These are phyloP conservation scores for Chaenogobius annularis DNA, from an alignment of 2,113 vertebrate species.

Conservation along the genomic window DNA sequence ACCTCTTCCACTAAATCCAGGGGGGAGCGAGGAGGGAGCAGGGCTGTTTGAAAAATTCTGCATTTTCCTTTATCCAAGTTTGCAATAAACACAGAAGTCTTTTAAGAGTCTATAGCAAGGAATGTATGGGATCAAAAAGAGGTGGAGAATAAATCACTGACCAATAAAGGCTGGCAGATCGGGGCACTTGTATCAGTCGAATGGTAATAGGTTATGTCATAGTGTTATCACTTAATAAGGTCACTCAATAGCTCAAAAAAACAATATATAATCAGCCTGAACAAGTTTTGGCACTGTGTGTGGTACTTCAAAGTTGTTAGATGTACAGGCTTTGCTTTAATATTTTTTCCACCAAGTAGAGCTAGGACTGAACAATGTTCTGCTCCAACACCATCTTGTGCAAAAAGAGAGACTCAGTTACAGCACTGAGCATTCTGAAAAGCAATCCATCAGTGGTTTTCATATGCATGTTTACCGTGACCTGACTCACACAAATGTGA, in stretches of 20 bases:
- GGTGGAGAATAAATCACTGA: slow-evolving; percentile 42
- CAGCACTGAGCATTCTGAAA: slow-evolving; percentile 34
- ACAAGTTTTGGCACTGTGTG: slow-evolving; percentile 70
- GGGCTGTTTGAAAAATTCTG: slow-evolving; percentile 82
- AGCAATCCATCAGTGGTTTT: slow-evolving; percentile 47
- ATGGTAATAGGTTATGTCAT: slow-evolving; percentile 39
- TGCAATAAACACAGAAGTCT: slow-evolving; percentile 43
- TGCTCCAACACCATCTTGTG: slow-evolving; percentile 48
- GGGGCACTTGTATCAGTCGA: slow-evolving; percentile 31
- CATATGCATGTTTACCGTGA: slow-evolving; percentile 35
- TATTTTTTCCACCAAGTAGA: slow-evolving; percentile 36
- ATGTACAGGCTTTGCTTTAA: slow-evolving; percentile 24
- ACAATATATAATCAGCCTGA: slow-evolving; percentile 47
- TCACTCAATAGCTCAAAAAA: slow-evolving; percentile 12
- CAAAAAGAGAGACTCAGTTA: slow-evolving; percentile 41
- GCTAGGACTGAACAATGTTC: slow-evolving; percentile 31
- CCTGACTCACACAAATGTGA: slow-evolving; percentile 60
- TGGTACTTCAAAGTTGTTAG: slow-evolving; percentile 54
- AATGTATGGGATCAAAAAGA: slow-evolving; percentile 60
- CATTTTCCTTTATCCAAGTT: slow-evolving; percentile 71
- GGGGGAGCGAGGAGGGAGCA: slow-evolving; percentile 67
- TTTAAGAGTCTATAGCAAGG: slow-evolving; percentile 52
- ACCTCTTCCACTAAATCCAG: slow-evolving; percentile 73
- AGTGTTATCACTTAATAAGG: slow-evolving; percentile 17
- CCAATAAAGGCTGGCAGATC: slow-evolving; percentile 35